A percentile compares a stretch with the other conserved stretches of the same genome.
Conservation (phyloP, 2,113 vertebrate genomes). For the Esox niger region DNA sequence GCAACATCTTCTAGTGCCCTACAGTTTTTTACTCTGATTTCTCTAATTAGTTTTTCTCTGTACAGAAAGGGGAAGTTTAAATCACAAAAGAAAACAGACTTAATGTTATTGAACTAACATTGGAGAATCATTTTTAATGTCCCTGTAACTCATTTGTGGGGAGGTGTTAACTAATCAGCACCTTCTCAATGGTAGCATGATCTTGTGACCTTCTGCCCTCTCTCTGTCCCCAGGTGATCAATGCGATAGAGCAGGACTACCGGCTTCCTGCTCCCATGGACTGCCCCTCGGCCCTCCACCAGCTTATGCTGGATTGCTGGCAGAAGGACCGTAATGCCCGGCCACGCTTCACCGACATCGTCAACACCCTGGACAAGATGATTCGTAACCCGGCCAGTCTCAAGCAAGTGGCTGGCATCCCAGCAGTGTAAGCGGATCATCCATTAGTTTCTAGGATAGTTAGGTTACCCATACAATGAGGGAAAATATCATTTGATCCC, state of each 20-base stretch:
- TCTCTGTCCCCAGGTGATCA: constrained; percentile 83
- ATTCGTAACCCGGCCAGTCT: constrained; percentile 97
- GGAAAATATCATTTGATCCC: no score
- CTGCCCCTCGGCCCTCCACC: constrained; percentile 92
- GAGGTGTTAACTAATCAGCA: no score
- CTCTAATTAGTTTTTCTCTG: no score
- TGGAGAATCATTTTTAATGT: no score
- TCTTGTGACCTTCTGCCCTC: neutral
- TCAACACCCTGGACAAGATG: constrained; percentile 98
- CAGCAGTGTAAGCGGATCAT: constrained; percentile 95
- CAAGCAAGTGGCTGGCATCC: constrained; percentile 96
- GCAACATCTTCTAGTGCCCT: no score
- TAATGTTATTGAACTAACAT: no score
- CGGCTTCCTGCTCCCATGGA: constrained; percentile 97
- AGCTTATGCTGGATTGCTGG: constrained; percentile 99
- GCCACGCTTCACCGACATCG: constrained; percentile 93
- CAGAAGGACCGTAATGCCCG: constrained; percentile 98
- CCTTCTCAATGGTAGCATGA: neutral
- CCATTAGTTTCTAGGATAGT: constrained; percentile 84
- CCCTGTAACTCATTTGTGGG: no score
- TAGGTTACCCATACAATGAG: no score
- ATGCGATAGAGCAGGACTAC: constrained; percentile 97
- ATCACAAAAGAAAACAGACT: no score
- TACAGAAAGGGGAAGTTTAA: no score
- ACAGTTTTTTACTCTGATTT: no score